Evolutionary conservation across 2,888 invertebrate species (phyloP), one percentile per base, ranked within the genome.

Genomic region (Cantharis flavilabris): DNA sequence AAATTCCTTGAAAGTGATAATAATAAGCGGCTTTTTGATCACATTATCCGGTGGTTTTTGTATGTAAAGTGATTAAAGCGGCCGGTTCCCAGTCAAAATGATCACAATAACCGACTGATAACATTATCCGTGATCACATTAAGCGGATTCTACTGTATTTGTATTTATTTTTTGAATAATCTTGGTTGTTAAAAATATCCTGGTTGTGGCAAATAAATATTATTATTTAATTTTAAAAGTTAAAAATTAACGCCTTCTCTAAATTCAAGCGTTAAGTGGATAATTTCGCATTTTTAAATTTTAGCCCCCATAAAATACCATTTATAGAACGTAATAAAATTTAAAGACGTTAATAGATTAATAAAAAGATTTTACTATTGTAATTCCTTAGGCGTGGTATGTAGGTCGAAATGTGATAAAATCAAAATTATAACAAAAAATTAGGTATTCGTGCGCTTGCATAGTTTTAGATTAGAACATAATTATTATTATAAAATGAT

Each of bases 231-330:
- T 33, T 33, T 33, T 33, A 65, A 11, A 65, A 65, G 23, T 23
- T 65, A 20, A 23, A 67, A 67, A 18, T 20, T 4, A 23, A 64
- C 64, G 64, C 20, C 65, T 20, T 10, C 26, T 67, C 9, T 20
- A 26, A n/a, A 67, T 49, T 49, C 49, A 67, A 67, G 5, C 26
- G 23, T 67, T 23, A 67, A 67, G 18, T 67, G 65, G 13, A 67
- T 67, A 67, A 67, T 67, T 67, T 67, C n/a, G n/a, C 26, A 67
- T 67, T 67, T 26, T n/a, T n/a, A 67, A 67, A 20, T 67, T 67
- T 23, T 23, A 67, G 65, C 65, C 65, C 65, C 65, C 65, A 67
- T 67, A 14, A 67, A 67, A 67, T 67, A 23, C 65, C 65, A 23
- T 67, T 26, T 67, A 23, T 18, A 67, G n/a, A n/a, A 67, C 65